Base-by-base conservation (phyloP, 2,888 invertebrate genomes). In the Dermolepida albohirtum region DNA sequence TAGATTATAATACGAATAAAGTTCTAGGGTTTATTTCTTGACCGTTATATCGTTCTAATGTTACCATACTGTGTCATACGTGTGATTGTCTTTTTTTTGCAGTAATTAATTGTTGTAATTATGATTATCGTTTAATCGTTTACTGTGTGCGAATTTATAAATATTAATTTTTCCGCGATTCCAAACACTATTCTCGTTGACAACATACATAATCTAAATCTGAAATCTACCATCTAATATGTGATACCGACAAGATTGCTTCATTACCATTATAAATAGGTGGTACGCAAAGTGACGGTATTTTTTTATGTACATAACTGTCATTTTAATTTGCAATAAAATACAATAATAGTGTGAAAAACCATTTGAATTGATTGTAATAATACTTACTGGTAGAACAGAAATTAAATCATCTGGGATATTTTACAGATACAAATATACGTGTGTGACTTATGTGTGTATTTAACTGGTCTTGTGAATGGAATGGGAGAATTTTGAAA, bases 251-350 rank as follows among this genome's bases (percentile, higher is more conserved):
- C 6, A 34, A 5, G 16, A 29, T 40, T 11, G 5, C 16, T 54
- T 17, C 12, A 62, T 62, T 62, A 47, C 10, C 47, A 62, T 62
- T 34, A 39, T 47, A 62, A 47, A 62, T 62, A 12, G 34, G 47
- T n/a, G 39, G 14, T 34, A 16, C 29, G 17, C 27, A 47, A 29
- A 29, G 22, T 6, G 47, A 34, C 14, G 34, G 47, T 34, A 62
- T 47, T 44, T 22, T 62, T 62, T 62, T 62, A 14, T 11, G 11
- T 16, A 40, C 34, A 62, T 62, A 62, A 62, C 10, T 47, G 59
- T 62, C 59, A 27, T 34, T 62, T 62, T 62, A 47, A 62, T 47
- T 47, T 34, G 59, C 49, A 49, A 62, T 62, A 62, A 62, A 62
- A 29, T 59, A 34, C 11, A 16, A 62, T 62, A 47, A 34, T 62